phyloP scores from a whole-genome alignment of 2,113 vertebrate genomes.

The western clawed frog (Xenopus tropicalis) region UCB_Xtro_10.0 CM004449.2:3486001-3486500 shows the following conservation, averaged over 20 bases:
- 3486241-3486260: conserved; percentile 12
- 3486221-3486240: neutral
- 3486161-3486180: conserved; percentile 33
- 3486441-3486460: too few species aligned
- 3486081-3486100: conserved; percentile 32
- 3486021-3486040: conserved; percentile 38
- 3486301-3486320: too few species aligned
- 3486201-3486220: conserved; percentile 17
- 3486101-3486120: conserved; percentile 43
- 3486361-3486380: too few species aligned
- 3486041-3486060: conserved; percentile 39
- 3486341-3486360: too few species aligned
- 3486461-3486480: too few species aligned
- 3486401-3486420: too few species aligned
- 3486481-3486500: too few species aligned
- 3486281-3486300: too few species aligned
- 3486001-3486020: conserved; percentile 37
- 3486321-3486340: too few species aligned
- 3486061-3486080: conserved; percentile 16
- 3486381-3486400: too few species aligned
- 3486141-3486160: conserved; percentile 34
- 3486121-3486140: conserved; percentile 44
- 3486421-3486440: too few species aligned
- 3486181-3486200: neutral
- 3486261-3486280: too few species aligned